phyloP scores from a whole-genome alignment of 2,888 invertebrate species.

The Heliconius sara region DNA sequence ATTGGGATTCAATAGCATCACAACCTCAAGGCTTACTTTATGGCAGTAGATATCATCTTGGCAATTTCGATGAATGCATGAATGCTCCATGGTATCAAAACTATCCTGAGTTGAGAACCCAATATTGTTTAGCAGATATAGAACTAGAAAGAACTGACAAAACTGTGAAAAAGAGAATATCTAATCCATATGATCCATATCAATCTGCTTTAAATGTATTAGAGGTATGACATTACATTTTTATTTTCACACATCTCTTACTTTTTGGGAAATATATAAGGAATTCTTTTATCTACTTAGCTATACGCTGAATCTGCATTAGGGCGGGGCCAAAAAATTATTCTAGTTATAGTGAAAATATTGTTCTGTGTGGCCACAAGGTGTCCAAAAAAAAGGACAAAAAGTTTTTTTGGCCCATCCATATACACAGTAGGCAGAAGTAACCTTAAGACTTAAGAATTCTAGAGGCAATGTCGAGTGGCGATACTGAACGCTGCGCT shows the following conservation, averaged over 20 bases:
- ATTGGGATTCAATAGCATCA: slow-evolving; percentile 86
- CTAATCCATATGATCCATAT: slow-evolving; percentile 66
- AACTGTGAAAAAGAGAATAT: slow-evolving; percentile 54
- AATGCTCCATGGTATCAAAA: slow-evolving; percentile 64
- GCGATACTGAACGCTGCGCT: no score
- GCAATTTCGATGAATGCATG: slow-evolving; percentile 85
- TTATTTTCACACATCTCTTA: background rate
- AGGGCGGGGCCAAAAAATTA: no score
- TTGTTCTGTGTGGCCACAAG: no score
- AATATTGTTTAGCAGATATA: slow-evolving; percentile 81
- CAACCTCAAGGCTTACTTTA: slow-evolving; percentile 82
- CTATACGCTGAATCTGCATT: no score
- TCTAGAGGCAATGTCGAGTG: no score
- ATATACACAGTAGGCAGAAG: no score
- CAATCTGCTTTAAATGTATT: slow-evolving; percentile 75
- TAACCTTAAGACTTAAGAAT: no score
- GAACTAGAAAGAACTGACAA: slow-evolving; percentile 66
- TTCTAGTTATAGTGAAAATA: no score
- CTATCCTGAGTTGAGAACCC: slow-evolving; percentile 65
- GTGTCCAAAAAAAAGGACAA: no score
- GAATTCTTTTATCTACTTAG: no score
- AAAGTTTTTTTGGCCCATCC: no score
- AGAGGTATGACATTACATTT: slow-evolving; percentile 61
- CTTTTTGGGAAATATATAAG: background rate
- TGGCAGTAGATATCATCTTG: slow-evolving; percentile 84